These are phyloP conservation scores for Caenorhabditis afra DNA, from an alignment of 2,888 invertebrate genomes.

Conservation along the genomic window DNA sequence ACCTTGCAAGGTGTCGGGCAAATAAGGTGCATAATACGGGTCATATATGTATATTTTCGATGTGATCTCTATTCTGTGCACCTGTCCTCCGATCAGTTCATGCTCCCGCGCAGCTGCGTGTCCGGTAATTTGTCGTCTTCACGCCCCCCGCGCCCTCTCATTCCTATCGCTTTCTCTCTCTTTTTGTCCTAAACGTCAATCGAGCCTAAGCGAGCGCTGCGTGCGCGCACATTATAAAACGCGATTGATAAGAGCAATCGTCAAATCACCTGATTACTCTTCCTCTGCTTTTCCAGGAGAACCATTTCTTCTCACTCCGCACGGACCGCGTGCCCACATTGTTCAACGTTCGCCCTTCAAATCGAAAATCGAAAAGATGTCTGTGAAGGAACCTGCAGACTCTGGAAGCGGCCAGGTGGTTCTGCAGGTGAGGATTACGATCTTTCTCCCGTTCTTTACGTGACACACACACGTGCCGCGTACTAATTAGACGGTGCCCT, in stretches of 20 bases:
- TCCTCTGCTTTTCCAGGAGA: slow-evolving; percentile 10
- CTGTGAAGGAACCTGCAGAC: slow-evolving; percentile 62
- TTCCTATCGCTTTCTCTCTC: too few relatives aligned
- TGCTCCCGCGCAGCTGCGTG: too few relatives aligned
- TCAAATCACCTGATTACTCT: background rate
- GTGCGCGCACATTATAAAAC: too few relatives aligned
- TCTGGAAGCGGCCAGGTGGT: slow-evolving; percentile 47
- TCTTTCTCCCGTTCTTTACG: slow-evolving; percentile 3
- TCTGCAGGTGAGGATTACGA: slow-evolving; percentile 54
- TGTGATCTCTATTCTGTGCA: too few relatives aligned
- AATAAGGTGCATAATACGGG: too few relatives aligned
- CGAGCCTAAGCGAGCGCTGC: too few relatives aligned
- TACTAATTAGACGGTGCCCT: background rate
- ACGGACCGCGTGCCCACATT: background rate
- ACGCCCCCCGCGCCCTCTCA: too few relatives aligned
- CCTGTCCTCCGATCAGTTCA: too few relatives aligned
- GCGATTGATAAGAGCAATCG: background rate
- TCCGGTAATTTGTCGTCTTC: too few relatives aligned
- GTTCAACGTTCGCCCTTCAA: slow-evolving; percentile 9
- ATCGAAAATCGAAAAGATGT: slow-evolving; percentile 33
- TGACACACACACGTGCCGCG: background rate
- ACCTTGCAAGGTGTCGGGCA: too few relatives aligned
- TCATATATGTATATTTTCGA: too few relatives aligned
- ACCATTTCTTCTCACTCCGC: slow-evolving; percentile 13
- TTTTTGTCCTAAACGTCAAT: too few relatives aligned